Conservation (phyloP, 2,797 vertebrate genomes). For the Melanotaenia parkinsoni region DNA sequence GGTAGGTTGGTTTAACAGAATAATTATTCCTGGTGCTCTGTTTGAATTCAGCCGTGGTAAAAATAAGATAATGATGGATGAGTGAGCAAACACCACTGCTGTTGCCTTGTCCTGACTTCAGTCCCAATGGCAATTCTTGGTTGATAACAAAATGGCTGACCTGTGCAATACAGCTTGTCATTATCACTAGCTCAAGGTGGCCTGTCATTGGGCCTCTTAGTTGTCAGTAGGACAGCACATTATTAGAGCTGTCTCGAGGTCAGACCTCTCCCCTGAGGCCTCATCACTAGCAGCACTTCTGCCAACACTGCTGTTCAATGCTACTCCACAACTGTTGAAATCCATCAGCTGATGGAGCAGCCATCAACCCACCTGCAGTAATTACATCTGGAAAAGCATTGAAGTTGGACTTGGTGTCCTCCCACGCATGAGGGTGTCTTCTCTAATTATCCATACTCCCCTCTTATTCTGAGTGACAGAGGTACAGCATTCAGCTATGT, state of each 20-base stretch:
- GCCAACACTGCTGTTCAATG: slow-evolving; percentile 42
- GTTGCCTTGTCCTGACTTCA: slow-evolving; percentile 31
- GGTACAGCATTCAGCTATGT: slow-evolving; percentile 52
- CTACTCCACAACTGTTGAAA: slow-evolving; percentile 64
- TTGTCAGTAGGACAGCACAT: slow-evolving; percentile 61
- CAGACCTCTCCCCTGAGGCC: slow-evolving; percentile 55
- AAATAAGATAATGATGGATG: slow-evolving; percentile 55
- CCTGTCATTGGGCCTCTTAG: slow-evolving; percentile 47
- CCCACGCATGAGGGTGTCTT: slow-evolving; percentile 62
- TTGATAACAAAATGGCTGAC: slow-evolving; percentile 75
- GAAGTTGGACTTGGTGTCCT: slow-evolving; percentile 54
- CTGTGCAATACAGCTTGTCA: slow-evolving; percentile 65
- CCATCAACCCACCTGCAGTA: slow-evolving; percentile 65
- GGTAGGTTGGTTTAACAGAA: background rate
- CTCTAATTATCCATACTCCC: slow-evolving; percentile 67
- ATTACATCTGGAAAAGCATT: slow-evolving; percentile 63
- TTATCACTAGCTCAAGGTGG: slow-evolving; percentile 56
- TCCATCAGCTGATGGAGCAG: slow-evolving; percentile 60
- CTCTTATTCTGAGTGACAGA: slow-evolving; percentile 73
- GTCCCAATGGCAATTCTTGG: slow-evolving; percentile 48
- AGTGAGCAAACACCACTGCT: slow-evolving; percentile 33
- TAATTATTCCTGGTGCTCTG: slow-evolving; percentile 30
- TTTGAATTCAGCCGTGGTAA: slow-evolving; percentile 45
- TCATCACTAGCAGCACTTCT: slow-evolving; percentile 66
- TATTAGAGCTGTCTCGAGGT: slow-evolving; percentile 76